phyloP scores from a whole-genome alignment of 2,797 vertebrate genomes.

The Rhinophrynus dorsalis region DNA sequence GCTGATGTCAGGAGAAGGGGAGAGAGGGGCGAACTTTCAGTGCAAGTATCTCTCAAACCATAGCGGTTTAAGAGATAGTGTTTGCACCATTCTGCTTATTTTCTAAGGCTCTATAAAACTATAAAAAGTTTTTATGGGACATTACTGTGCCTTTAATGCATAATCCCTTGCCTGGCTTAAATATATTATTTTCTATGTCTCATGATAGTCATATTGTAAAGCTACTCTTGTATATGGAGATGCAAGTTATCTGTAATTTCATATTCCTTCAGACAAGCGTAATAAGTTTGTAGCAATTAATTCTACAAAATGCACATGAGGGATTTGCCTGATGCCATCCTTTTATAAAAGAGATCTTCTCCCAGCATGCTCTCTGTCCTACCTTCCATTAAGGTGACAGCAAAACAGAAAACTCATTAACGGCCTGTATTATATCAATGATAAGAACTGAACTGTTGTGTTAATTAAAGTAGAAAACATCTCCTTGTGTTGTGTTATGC shows the following conservation, averaged over 20 bases:
- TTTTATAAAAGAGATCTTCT: slow-evolving; percentile 55
- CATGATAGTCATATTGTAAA: background rate
- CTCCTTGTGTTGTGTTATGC: slow-evolving; percentile 72
- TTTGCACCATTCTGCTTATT: too few species aligned
- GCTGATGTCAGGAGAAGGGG: too few species aligned
- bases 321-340: slow-evolving; percentile 68
- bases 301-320: slow-evolving; percentile 63
- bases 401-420: slow-evolving; percentile 76
- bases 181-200: slow-evolving; percentile 66
- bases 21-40: too few species aligned
- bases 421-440: slow-evolving; percentile 73
- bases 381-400: slow-evolving; percentile 73
- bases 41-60: too few species aligned
- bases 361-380: slow-evolving; percentile 68
- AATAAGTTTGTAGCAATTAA: slow-evolving; percentile 58
- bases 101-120: too few species aligned
- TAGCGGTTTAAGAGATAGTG: too few species aligned
- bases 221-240: background rate
- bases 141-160: background rate
- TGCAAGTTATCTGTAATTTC: slow-evolving; percentile 62
- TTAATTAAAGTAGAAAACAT: slow-evolving; percentile 80
- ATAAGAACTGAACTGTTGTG: slow-evolving; percentile 74
- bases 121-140: background rate
- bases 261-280: slow-evolving; percentile 66
- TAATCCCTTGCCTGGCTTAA: background rate